phyloP scores from a whole-genome alignment of 2,888 invertebrate species.

The Spialia ferax region DNA sequence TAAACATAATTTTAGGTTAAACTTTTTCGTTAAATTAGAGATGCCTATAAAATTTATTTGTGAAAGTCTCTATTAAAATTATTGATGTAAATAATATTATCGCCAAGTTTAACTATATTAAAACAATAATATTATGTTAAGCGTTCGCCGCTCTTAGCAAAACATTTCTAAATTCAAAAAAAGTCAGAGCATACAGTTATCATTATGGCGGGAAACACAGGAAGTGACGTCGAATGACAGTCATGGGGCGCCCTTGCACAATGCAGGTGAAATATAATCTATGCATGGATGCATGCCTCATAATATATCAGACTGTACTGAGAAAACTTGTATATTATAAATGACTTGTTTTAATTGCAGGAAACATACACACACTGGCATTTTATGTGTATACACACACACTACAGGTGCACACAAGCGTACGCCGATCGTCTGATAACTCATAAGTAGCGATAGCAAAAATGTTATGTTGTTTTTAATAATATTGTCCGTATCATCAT shows the following conservation, averaged over 20 bases:
- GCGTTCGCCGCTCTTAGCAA: too few species aligned
- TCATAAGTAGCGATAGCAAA: slow-evolving; percentile 56
- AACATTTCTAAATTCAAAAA: too few species aligned
- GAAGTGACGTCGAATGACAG: slow-evolving; percentile 48
- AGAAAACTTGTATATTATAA: slow-evolving; percentile 56
- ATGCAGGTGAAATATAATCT: slow-evolving; percentile 41
- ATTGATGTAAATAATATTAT: too few species aligned
- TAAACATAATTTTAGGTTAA: too few species aligned
- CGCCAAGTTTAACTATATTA: too few species aligned
- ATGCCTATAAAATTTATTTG: too few species aligned
- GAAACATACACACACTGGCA: slow-evolving; percentile 57
- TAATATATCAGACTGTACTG: slow-evolving; percentile 45
- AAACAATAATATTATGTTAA: too few species aligned
- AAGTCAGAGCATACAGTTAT: not conserved
- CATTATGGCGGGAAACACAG: slow-evolving; percentile 44
- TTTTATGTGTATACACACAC: slow-evolving; percentile 39
- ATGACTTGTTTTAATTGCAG: slow-evolving; percentile 67
- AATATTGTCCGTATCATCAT: too few species aligned
- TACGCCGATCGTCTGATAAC: slow-evolving; percentile 50
- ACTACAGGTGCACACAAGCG: slow-evolving; percentile 50
- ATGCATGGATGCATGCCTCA: slow-evolving; percentile 34
- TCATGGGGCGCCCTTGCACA: slow-evolving; percentile 43
- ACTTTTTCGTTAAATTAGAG: too few species aligned
- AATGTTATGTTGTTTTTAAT: not conserved
- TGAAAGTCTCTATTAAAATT: too few species aligned